Base-by-base conservation (phyloP, 2,888 invertebrate species). In the Epinotia demarniana region DNA sequence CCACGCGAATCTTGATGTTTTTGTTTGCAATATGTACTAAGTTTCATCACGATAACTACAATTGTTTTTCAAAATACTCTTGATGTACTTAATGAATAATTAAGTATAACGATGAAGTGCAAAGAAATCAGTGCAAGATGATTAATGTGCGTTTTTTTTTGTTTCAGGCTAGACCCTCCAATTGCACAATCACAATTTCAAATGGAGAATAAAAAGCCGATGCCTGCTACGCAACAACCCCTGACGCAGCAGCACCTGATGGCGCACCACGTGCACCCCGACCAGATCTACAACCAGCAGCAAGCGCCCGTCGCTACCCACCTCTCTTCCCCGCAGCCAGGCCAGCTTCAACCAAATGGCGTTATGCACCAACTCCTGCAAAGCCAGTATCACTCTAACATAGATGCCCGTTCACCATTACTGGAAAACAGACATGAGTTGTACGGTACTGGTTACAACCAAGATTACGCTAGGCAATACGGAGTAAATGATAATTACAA, bases 141-240 rank as follows among this genome's bases (percentile, higher is more conserved):
- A 27, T 46, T 16, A 62, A 53, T 63, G 53, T 9, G 1, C 78
- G 80, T 83, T 78, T 79, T 76, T 27, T 1, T 73, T 92, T 90
- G 88, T 93, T 94, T 67, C 92, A 96, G 96, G 96, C 95, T 96
- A 93, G 96, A 96, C 87, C 96, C 96, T 86, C 96, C 96, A 81
- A 95, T 95, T 86, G 94, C 96, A 80, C 96, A 95, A 86, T 92
- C 90, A 77, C 89, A 92, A 89, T 90, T 94, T 91, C 87, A 94
- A 87, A 96, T 96, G 96, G 96, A 96, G 90, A 95, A 95, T 87
- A 96, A 96, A 89, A 95, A 95, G 83, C 81, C 89, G 77, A 85
- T 88, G 49, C 94, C 95, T 62, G 92, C 94, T 19, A 93, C 95
- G 64, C 95, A 95, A 78, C 95, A 95, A 86, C 95, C 95, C 61